Conservation (phyloP, 2,797 vertebrate species). For the Clarias pachynema region DNA sequence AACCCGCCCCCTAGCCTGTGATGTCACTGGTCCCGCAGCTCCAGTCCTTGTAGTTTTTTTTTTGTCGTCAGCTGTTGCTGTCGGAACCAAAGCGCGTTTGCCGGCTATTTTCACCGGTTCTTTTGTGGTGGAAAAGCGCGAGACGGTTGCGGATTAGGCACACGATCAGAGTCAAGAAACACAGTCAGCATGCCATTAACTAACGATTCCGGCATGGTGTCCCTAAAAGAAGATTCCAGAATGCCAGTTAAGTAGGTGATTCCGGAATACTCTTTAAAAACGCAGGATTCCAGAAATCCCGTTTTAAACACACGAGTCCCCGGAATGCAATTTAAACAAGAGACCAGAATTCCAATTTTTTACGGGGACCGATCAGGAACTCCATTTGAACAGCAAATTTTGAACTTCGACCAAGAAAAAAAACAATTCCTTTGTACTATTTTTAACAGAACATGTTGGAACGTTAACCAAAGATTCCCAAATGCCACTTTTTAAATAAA, state of each 20-base stretch:
- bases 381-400: neutral
- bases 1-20: neutral
- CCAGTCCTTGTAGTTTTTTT: neutral
- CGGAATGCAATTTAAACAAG: neutral
- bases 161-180: conserved; percentile 15
- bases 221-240: neutral
- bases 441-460: neutral
- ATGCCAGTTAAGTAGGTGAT: neutral
- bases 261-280: neutral
- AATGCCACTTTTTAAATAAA: neutral
- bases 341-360: neutral
- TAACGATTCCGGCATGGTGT: neutral
- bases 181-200: conserved; percentile 9
- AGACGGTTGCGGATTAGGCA: conserved; percentile 13
- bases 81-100: neutral
- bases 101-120: neutral
- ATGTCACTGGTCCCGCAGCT: neutral
- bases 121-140: conserved; percentile 17
- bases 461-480: neutral
- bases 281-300: neutral
- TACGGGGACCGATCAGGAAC: neutral
- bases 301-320: neutral
- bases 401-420: neutral
- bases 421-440: neutral
- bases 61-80: neutral